Evolutionary conservation across 2,888 invertebrate species (phyloP).

Genomic region (Teinopalpus imperialis): DNA sequence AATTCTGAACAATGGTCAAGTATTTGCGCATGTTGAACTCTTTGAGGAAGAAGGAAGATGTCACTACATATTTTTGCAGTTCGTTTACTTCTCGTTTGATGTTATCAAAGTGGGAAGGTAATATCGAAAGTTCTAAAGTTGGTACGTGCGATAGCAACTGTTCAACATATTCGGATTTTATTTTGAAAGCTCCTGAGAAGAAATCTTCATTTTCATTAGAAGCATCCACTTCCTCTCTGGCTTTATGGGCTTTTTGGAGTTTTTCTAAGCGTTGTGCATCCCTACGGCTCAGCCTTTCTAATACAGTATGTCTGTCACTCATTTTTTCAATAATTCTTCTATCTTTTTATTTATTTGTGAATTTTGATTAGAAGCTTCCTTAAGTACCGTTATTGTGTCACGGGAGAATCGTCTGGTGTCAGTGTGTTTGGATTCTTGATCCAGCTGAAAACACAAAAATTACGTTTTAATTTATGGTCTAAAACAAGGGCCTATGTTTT

Average conservation of each 20-base stretch:
- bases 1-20: constrained; percentile 86
- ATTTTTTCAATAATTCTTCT: constrained; percentile 72
- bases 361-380: constrained; percentile 69
- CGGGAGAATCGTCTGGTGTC: constrained; percentile 54
- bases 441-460: constrained; percentile 55
- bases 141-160: constrained; percentile 79
- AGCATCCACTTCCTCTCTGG: constrained; percentile 83
- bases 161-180: constrained; percentile 85
- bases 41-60: constrained; percentile 90
- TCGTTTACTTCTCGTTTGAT: constrained; percentile 88
- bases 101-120: constrained; percentile 84
- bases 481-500: too few species aligned
- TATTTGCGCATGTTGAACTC: constrained; percentile 91
- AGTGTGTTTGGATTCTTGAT: constrained; percentile 55
- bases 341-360: constrained; percentile 69
- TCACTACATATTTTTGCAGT: constrained; percentile 89
- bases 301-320: constrained; percentile 66
- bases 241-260: constrained; percentile 84
- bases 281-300: constrained; percentile 77
- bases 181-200: constrained; percentile 86
- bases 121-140: constrained; percentile 70
- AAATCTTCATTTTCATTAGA: constrained; percentile 86
- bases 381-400: constrained; percentile 61
- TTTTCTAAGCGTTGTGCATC: constrained; percentile 85
- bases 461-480: too few species aligned